A percentile compares a stretch with the other conserved stretches of the same genome.
Conservation (phyloP, 53 echinoderm and acorn worm genomes). For the Luidia sarsii region DNA sequence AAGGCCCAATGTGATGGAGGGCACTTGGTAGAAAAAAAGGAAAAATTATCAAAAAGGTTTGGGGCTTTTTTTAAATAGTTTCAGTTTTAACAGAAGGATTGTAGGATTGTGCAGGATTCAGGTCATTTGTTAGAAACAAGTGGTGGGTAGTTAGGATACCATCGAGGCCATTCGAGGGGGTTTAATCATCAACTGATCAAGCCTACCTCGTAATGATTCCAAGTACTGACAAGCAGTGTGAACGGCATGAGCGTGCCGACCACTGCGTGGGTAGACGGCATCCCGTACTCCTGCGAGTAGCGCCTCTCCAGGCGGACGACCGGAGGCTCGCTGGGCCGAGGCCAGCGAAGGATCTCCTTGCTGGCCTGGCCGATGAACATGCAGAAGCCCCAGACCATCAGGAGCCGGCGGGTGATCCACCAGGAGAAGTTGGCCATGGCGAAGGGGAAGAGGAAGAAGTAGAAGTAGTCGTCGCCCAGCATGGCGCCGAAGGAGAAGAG, state of each 20-base stretch:
- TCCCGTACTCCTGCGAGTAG: constrained; percentile 85
- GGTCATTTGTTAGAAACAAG: no score
- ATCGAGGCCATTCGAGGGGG: no score
- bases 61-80: background rate
- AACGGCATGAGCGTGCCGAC: constrained; percentile 82
- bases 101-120: no score
- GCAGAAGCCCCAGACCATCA: constrained; percentile 81
- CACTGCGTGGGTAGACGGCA: constrained; percentile 95
- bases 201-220: constrained; percentile 79
- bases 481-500: constrained; percentile 78
- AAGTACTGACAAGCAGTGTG: constrained; percentile 69
- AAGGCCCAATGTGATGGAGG: no score
- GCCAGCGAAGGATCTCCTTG: constrained; percentile 89
- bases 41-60: background rate
- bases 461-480: constrained; percentile 86
- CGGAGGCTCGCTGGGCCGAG: constrained; percentile 81
- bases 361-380: constrained; percentile 89
- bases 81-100: no score
- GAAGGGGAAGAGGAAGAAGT: constrained; percentile 77
- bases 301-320: constrained; percentile 81
- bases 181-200: no score
- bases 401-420: constrained; percentile 72
- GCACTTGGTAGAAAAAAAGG: background rate
- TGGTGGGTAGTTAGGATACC: no score
- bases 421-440: constrained; percentile 70